A percentile compares a stretch with the other conserved stretches of the same genome.
Evolutionary conservation across 92 coral and sea anemone genomes (phyloP).

Genomic region (Porites rus): DNA sequence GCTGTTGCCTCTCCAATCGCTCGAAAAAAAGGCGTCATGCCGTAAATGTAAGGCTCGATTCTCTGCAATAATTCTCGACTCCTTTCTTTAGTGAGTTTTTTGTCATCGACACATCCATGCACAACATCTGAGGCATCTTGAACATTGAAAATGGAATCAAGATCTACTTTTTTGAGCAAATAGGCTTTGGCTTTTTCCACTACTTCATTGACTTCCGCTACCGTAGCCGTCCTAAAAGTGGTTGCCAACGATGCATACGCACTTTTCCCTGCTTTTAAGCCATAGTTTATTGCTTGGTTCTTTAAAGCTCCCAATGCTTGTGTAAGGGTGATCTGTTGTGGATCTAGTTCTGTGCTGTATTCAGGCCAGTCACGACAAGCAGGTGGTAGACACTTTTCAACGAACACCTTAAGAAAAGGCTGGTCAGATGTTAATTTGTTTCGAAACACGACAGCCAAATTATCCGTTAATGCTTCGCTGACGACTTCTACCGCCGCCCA

Average conservation of each 20-base stretch:
- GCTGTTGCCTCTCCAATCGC: no score
- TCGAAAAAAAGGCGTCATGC: slow-evolving; percentile 63
- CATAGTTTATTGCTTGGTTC: no score
- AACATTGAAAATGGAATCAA: not conserved
- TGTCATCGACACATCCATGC: slow-evolving; percentile 54
- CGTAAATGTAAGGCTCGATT: slow-evolving; percentile 69
- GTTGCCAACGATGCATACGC: no score
- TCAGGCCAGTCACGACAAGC: slow-evolving; percentile 16
- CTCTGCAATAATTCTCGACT: slow-evolving; percentile 41
- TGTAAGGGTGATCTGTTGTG: no score
- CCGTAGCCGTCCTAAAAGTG: no score
- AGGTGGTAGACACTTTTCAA: slow-evolving; percentile 43
- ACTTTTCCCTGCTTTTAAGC: no score
- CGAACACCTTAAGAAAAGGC: slow-evolving; percentile 29
- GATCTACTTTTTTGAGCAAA: no score
- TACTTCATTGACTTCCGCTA: no score
- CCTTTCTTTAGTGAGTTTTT: slow-evolving; percentile 48
- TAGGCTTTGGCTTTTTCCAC: slow-evolving; percentile 33
- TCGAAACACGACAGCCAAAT: slow-evolving; percentile 18
- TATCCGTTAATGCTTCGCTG: not conserved
- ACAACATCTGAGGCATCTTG: not conserved
- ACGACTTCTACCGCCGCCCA: slow-evolving; percentile 49
- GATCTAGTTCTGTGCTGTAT: no score
- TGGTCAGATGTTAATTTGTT: not conserved
- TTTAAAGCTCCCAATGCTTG: no score